Conservation (phyloP, 2,888 invertebrate genomes). For the Athetis lepigone region DNA sequence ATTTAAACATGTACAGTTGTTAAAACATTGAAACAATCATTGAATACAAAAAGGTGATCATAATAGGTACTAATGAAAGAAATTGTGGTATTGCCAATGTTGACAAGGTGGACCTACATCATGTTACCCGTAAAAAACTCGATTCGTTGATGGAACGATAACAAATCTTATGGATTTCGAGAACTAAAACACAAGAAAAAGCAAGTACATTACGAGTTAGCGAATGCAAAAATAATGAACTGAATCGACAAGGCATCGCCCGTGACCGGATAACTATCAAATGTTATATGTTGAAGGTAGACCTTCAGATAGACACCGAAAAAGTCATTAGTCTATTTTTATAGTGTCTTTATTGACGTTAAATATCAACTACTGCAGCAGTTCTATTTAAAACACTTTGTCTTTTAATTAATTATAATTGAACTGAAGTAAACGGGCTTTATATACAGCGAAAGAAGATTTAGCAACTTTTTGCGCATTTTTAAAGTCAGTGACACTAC, state of each 20-base stretch:
- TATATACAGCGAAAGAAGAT: constrained; percentile 14
- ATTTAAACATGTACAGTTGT: constrained; percentile 35
- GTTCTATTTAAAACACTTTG: background rate
- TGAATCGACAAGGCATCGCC: constrained; percentile 68
- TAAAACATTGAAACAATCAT: constrained; percentile 36
- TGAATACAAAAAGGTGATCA: constrained; percentile 20
- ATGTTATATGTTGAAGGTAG: constrained; percentile 69
- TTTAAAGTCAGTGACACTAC: constrained; percentile 28
- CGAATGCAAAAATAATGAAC: constrained; percentile 69
- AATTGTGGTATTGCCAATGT: constrained; percentile 29
- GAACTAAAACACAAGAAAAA: constrained; percentile 34
- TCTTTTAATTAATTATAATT: background rate
- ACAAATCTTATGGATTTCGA: constrained; percentile 30
- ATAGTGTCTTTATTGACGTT: constrained; percentile 10
- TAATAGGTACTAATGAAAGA: constrained; percentile 45
- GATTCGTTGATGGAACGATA: background rate
- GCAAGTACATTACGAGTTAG: constrained; percentile 46
- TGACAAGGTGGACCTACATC: background rate
- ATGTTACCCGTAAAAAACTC: background rate
- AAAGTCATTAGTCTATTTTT: constrained; percentile 39
- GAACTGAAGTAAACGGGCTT: constrained; percentile 22
- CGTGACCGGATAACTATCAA: constrained; percentile 69
- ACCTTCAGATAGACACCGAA: constrained; percentile 61
- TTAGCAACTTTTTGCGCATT: constrained; percentile 29
- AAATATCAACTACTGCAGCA: background rate